Base-by-base conservation (phyloP, 1,140 invertebrate species). In the Drosophila sproati region DNA sequence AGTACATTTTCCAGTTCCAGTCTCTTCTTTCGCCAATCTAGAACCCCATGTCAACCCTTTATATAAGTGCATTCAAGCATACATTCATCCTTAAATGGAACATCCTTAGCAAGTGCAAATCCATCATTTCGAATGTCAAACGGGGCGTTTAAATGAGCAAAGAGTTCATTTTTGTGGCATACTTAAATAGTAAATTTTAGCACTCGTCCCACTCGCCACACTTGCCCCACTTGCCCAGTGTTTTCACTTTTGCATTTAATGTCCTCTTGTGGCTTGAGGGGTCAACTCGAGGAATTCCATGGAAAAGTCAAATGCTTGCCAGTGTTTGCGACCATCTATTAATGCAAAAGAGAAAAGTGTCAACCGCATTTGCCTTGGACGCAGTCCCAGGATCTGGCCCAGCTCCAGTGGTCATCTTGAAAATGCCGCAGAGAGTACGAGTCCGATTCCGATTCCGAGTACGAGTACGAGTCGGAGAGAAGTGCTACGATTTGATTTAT, bases 161-260 rank as follows among this genome's bases (percentile, higher is more conserved):
- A 55, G 64, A 73, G 71, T 70, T 74, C 66, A 70, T 74, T 74
- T 57, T 64, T 72, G 81, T 73, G 62, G 74, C 74, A 68, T 62
- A 54, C 34, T 74, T 74, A 67, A 75, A 37, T 20, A 32, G 62
- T 66, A 7, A 37, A 72, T 56, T 20, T 20, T 20, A 20, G 37
- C 39, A 32, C 39, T 39, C 29, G 10, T 10, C 4, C 43, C 39
- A 32, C 39, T 39, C 29, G 10, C 20, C 4, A n/a, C 59, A 54
- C 37, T 52, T 20, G 28, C 34, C 56, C 54, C 63, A 64, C 50
- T 77, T 85, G 79, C 6, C 12, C 32, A 75, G 72, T 52, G 74
- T 76, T 89, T 88, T 89, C 83, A 89, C 80, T 89, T 88, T 83
- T 89, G 60, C 81, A 71, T 85, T 89, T 85, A 85, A 89, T 89